A percentile compares a stretch with the other conserved stretches of the same genome.
These are phyloP conservation scores for Pseudomyrmex sp. DNA, from an alignment of 1,140 invertebrate species.

Conservation along the genomic window DNA sequence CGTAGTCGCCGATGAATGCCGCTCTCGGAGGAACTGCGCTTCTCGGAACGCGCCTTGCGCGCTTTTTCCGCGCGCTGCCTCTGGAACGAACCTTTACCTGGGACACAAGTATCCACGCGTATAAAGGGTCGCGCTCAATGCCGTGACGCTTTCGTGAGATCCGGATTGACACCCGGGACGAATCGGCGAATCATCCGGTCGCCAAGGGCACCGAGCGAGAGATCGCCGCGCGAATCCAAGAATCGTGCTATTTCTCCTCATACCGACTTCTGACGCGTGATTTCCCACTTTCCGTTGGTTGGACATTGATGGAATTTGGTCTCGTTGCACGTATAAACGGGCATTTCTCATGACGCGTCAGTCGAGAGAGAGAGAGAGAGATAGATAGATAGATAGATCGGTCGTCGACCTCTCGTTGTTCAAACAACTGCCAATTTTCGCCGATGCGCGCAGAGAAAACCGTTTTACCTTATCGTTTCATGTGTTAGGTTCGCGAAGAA, in stretches of 20 bases:
- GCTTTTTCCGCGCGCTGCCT: slow-evolving; percentile 41
- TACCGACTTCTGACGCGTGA: background rate
- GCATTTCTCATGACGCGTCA: background rate
- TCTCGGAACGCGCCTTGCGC: slow-evolving; percentile 55
- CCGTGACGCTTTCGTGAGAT: slow-evolving; percentile 52
- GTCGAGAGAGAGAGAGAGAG: background rate
- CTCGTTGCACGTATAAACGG: background rate
- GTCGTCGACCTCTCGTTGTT: slow-evolving; percentile 17
- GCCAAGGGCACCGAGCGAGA: slow-evolving; percentile 7
- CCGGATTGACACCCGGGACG: slow-evolving; percentile 46
- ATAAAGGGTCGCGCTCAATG: slow-evolving; percentile 58
- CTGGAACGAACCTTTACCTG: slow-evolving; percentile 54
- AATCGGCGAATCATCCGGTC: slow-evolving; percentile 41
- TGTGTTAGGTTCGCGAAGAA: background rate
- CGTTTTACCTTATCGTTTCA: slow-evolving; percentile 42
- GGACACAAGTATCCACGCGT: slow-evolving; percentile 52
- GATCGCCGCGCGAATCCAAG: slow-evolving; percentile 3
- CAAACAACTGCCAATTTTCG: slow-evolving; percentile 23
- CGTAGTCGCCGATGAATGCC: slow-evolving; percentile 52
- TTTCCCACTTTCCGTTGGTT: background rate
- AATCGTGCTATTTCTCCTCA: slow-evolving; percentile 21
- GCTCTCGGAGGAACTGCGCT: slow-evolving; percentile 56
- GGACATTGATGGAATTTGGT: background rate
- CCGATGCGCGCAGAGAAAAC: slow-evolving; percentile 3
- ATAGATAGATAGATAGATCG: background rate